These are phyloP conservation scores for Hippopotamyrus pictus DNA, from an alignment of 2,797 vertebrate species.

Conservation along the genomic window DNA sequence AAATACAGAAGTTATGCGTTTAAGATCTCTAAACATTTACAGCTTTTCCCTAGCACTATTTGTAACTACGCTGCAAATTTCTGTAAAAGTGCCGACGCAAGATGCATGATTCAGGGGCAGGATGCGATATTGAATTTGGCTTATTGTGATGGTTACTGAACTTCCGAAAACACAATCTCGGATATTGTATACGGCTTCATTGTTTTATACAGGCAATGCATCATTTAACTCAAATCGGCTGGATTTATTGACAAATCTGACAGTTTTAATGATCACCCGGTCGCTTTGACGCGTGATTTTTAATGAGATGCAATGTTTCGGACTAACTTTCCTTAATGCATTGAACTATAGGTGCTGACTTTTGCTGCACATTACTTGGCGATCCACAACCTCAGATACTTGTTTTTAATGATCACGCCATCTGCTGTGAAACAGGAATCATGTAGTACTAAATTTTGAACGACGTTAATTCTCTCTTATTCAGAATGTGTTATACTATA, in stretches of 20 bases:
- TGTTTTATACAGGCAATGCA: constrained; percentile 38
- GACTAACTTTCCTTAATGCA: neutral
- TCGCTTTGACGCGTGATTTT: constrained; percentile 29
- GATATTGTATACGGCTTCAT: constrained; percentile 26
- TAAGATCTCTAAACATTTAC: neutral
- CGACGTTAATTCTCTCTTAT: neutral
- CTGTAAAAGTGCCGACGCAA: neutral
- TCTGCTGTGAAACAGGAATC: neutral
- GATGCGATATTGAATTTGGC: constrained; percentile 7
- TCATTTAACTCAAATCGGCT: constrained; percentile 38
- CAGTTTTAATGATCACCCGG: constrained; percentile 46
- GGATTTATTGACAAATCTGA: constrained; percentile 51
- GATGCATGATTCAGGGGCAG: neutral
- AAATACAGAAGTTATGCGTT: neutral
- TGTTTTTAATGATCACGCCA: neutral
- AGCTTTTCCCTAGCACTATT: neutral
- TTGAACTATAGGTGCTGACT: neutral
- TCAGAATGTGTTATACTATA: neutral
- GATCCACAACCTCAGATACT: neutral
- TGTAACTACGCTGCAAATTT: constrained; percentile 6
- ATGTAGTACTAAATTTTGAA: neutral
- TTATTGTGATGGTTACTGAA: neutral
- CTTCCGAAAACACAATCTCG: neutral
- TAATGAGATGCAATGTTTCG: constrained; percentile 1
- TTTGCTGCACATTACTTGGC: neutral